Evolutionary conservation across 2,113 vertebrate genomes (phyloP).

Genomic region (Psettodes erumei): DNA sequence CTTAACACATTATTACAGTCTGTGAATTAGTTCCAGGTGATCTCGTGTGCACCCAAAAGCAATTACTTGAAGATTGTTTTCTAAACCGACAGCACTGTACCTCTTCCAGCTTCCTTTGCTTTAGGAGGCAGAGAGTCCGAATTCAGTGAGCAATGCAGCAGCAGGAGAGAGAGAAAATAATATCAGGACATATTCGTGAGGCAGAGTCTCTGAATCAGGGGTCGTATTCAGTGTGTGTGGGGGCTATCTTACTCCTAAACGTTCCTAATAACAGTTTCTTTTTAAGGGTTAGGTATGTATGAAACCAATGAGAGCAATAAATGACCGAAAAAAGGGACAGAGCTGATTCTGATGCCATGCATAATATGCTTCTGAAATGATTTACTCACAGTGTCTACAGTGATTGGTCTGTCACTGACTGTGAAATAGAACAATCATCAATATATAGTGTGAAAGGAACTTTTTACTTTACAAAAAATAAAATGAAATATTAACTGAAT

Average conservation of each 20-base stretch:
- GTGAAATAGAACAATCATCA: not conserved
- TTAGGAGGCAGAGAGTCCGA: not conserved
- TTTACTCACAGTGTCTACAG: not conserved
- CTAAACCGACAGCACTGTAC: constrained; percentile 51
- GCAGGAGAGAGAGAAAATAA: constrained; percentile 13
- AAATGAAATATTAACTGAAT: not conserved
- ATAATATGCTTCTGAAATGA: not conserved
- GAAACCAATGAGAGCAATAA: not conserved
- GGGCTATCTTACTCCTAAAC: not conserved
- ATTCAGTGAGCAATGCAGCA: not conserved
- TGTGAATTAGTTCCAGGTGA: not conserved
- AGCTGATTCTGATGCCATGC: not conserved
- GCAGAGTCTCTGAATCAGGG: not conserved
- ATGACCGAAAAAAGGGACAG: too few relatives aligned
- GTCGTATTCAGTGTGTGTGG: not conserved
- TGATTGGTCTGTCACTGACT: not conserved
- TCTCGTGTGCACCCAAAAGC: not conserved
- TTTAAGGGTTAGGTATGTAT: not conserved
- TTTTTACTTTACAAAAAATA: not conserved
- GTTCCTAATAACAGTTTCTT: not conserved
- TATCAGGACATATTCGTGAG: not conserved
- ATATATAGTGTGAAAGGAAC: not conserved
- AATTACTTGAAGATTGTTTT: not conserved
- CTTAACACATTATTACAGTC: not conserved
- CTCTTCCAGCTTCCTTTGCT: constrained; percentile 80